Evolutionary conservation across 2,888 invertebrate genomes (phyloP), one percentile per base, ranked within the genome.

Genomic region (Gastracanthus pulcherrimus): DNA sequence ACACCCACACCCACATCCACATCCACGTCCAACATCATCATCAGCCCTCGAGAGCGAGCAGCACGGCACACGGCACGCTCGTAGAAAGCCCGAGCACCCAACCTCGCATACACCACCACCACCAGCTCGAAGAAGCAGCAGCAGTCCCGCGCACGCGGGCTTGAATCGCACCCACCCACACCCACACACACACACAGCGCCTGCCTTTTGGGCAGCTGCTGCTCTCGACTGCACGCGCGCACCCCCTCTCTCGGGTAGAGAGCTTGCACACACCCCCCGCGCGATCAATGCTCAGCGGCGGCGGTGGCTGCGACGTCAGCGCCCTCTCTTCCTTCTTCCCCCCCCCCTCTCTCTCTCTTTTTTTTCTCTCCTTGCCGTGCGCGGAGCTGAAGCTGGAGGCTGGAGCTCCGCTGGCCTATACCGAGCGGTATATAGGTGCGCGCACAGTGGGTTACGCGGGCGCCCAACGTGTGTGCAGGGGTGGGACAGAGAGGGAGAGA

Each of bases 221-320:
- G 16, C 45, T 45, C 45, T n/a, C 45, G 13, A n/a, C 45, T 13
- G 58, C 13, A 26, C 26, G 58, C 58, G 26, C 13, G 26, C 26
- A 16, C 55, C 51, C 70, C 51, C 83, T 79, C 76, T 84, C 84
- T 81, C 82, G 36, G 45, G 16, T 36, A 70, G 62, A 55, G 29
- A 23, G 51, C 76, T 55, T 74, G 72, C 85, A 84, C 86, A 87
- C 86, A 86, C 86, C 86, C 87, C 87, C 87, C 88, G 86, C 86
- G 86, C 90, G 91, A 91, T 91, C 91, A 89, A 90, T 91, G 91
- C 90, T 89, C 87, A 89, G 87, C 86, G 87, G 86, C 84, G 83
- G 85, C 85, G 85, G 85, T 83, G 84, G 85, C 85, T 85, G 86
- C 82, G 89, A 89, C 86, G 88, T 88, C 84, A 84, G 88, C 87